Conservation (phyloP, 2,888 invertebrate species). For the Metacarcinus magister region DNA sequence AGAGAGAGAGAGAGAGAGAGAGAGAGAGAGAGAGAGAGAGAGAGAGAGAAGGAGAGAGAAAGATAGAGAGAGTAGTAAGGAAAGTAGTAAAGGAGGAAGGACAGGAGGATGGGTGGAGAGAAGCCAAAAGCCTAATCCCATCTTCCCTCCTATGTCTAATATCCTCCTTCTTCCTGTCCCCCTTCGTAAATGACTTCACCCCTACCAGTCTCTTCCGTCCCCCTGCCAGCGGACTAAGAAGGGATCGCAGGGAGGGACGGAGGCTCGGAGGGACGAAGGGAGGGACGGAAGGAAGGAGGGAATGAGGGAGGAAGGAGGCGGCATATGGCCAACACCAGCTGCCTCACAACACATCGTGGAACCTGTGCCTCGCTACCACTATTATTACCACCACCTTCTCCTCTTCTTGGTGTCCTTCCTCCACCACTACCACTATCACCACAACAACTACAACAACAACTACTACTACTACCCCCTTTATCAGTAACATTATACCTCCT, state of each 20-base stretch:
- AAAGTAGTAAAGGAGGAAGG: not conserved
- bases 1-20: not conserved
- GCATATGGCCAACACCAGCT: constrained; percentile 3
- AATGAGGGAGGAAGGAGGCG: not conserved
- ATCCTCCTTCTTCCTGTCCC: constrained; percentile 38
- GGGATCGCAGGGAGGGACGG: constrained; percentile 13
- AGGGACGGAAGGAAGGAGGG: constrained; percentile 1
- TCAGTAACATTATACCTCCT: not conserved
- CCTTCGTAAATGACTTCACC: not conserved
- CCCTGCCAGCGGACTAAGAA: constrained; percentile 1
- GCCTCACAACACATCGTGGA: constrained; percentile 30
- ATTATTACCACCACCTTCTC: not conserved
- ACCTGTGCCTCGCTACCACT: not conserved
- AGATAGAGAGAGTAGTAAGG: not conserved
- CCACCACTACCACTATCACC: not conserved
- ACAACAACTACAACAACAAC: not conserved
- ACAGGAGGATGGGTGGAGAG: not conserved
- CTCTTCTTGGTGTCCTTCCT: too few species aligned
- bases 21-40: not conserved
- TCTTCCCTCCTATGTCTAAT: constrained; percentile 41
- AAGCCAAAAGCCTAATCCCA: not conserved
- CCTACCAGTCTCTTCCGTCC: constrained; percentile 19
- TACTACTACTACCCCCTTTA: not conserved
- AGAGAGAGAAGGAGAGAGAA: not conserved
- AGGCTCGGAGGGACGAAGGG: not conserved